Base-by-base conservation (phyloP, 2,888 invertebrate genomes). In the Philereme transversata region DNA sequence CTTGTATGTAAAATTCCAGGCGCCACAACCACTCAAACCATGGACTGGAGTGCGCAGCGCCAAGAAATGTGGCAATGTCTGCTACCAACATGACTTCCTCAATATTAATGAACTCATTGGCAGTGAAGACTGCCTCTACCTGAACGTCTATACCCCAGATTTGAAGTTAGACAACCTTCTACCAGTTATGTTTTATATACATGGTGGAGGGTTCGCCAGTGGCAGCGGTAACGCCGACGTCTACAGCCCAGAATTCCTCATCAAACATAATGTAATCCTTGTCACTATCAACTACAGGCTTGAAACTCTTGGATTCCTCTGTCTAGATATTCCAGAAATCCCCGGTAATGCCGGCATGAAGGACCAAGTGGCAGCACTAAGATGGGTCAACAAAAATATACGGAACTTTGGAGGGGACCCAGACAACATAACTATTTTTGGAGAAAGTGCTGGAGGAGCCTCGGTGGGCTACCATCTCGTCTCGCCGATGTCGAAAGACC, bases 11-110 rank as follows among this genome's bases (percentile, higher is more conserved):
- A 33, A 46, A 50, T 50, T 49, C 34, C 66, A 82, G 81, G 77
- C 79, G 0, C 84, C 84, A 4, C 71, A 71, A 62, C 78, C 79
- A 8, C 72, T 77, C 0, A 55, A 69, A 45, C 70, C 75, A 11
- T 88, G 88, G 88, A 54, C 64, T 5, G 86, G 85, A 11, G 69
- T 86, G 1, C 76, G 81, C 11, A 75, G 67, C 43, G 86, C 88
- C 3, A 77, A 68, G 4, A 60, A 77, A 43, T 82, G 81, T 34
- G 84, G 83, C 4, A 60, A 71, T 0, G 64, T 74, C 0, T 84
- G 84, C 43, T 76, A 73, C 44, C 87, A 87, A 62, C 74, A 9
- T 68, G 74, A 53, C 7, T 68, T 61, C 4, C 44, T 58, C 36
- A 5, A 38, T n/a, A 59, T 51, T 43, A 44, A 10, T 6, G 60